A percentile compares a stretch with the other conserved stretches of the same genome.
Conservation (phyloP, 2,888 invertebrate genomes). For the Invenusta paracnida region DNA sequence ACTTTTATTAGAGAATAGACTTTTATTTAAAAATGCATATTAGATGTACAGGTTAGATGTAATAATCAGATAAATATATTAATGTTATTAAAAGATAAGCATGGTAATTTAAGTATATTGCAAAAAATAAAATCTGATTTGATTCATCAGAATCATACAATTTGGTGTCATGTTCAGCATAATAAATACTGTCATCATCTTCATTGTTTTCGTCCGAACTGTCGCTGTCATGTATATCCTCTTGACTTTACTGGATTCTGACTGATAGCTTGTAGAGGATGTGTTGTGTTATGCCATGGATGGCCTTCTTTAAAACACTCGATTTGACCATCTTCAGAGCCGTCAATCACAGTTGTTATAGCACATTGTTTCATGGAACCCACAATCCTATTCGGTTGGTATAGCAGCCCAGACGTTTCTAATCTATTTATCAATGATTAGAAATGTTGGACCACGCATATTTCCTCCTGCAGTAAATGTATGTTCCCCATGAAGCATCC, state of each 20-base stretch:
- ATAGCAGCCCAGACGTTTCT: not conserved
- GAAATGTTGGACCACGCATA: not conserved
- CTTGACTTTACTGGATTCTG: too few species aligned
- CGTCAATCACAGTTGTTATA: not conserved
- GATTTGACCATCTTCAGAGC: not conserved
- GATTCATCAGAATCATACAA: not conserved
- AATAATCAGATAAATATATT: too few species aligned
- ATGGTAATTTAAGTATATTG: too few species aligned
- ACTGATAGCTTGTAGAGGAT: not conserved
- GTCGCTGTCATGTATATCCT: not conserved
- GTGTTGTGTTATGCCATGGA: not conserved
- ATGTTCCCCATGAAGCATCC: not conserved
- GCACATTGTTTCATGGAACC: not conserved
- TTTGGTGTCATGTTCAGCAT: not conserved
- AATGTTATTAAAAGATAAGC: too few species aligned
- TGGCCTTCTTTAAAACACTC: not conserved
- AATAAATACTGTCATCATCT: not conserved
- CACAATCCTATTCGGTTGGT: not conserved
- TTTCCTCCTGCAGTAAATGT: not conserved
- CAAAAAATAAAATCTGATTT: too few species aligned
- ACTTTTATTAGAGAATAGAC: too few species aligned
- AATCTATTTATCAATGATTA: not conserved
- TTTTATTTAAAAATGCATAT: too few species aligned
- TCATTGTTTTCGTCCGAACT: not conserved
- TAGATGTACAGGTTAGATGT: too few species aligned